Conservation (phyloP, 2,113 vertebrate species). For the Holacanthus passer region DNA sequence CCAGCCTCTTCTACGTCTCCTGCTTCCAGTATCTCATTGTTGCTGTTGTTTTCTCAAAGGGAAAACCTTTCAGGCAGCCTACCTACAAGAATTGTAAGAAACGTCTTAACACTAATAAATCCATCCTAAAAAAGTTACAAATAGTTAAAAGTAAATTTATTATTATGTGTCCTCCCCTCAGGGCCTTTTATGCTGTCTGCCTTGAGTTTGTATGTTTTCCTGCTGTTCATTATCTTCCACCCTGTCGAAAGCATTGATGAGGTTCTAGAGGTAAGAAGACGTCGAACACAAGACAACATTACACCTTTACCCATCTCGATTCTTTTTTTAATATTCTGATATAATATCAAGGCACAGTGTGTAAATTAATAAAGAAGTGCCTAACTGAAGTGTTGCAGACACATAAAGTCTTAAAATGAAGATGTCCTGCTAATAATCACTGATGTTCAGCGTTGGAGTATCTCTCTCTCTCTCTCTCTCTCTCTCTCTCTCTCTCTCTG, state of each 20-base stretch:
- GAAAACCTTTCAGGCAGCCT: constrained; percentile 97
- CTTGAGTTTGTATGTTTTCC: constrained; percentile 77
- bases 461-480: constrained; percentile 36
- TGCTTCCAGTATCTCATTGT: constrained; percentile 98
- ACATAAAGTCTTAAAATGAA: background rate
- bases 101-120: background rate
- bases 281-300: background rate
- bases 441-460: background rate
- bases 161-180: constrained; percentile 41
- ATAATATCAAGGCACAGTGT: background rate
- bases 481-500: constrained; percentile 30
- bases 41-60: constrained; percentile 97
- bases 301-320: background rate
- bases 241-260: constrained; percentile 85
- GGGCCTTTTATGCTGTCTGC: constrained; percentile 84
- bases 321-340: background rate
- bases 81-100: constrained; percentile 96
- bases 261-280: constrained; percentile 88
- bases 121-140: background rate
- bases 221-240: constrained; percentile 92
- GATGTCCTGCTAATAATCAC: background rate
- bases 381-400: background rate
- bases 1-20: constrained; percentile 97
- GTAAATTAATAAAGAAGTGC: background rate
- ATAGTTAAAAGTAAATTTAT: background rate